Evolutionary conservation across 2,888 invertebrate genomes (phyloP).

Genomic region (Helicoverpa assulta): DNA sequence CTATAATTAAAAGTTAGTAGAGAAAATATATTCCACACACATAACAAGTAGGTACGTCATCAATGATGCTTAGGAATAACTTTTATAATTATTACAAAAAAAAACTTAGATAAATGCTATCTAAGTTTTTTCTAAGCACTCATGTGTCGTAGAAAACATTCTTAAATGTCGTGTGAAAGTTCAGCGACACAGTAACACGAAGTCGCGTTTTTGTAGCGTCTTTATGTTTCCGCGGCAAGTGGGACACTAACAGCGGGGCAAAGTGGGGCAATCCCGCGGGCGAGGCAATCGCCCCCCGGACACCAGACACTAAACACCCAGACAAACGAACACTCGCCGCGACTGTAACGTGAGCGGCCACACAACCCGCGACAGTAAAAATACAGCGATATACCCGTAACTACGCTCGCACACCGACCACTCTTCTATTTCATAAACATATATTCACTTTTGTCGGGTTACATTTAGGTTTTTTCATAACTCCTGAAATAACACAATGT

Average conservation of each 20-base stretch:
- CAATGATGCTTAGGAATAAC: too few relatives aligned
- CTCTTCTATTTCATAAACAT: not conserved
- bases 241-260: not conserved
- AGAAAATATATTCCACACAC: not conserved
- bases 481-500: not conserved
- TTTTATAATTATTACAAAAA: too few relatives aligned
- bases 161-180: not conserved
- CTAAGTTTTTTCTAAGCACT: too few relatives aligned
- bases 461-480: not conserved
- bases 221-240: slow-evolving; percentile 15
- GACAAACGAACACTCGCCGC: slow-evolving; percentile 45
- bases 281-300: slow-evolving; percentile 21
- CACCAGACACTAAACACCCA: slow-evolving; percentile 33
- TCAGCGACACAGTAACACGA: not conserved
- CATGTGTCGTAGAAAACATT: not conserved
- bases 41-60: too few relatives aligned
- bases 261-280: slow-evolving; percentile 12
- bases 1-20: not conserved
- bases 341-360: slow-evolving; percentile 18
- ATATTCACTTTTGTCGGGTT: not conserved
- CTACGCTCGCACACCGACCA: not conserved
- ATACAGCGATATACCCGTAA: not conserved
- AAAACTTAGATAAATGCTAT: too few relatives aligned
- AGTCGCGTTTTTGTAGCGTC: slow-evolving; percentile 10
- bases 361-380: not conserved